These are phyloP conservation scores for Macropodus opercularis DNA, from an alignment of 2,797 vertebrate genomes.

Conservation along the genomic window DNA sequence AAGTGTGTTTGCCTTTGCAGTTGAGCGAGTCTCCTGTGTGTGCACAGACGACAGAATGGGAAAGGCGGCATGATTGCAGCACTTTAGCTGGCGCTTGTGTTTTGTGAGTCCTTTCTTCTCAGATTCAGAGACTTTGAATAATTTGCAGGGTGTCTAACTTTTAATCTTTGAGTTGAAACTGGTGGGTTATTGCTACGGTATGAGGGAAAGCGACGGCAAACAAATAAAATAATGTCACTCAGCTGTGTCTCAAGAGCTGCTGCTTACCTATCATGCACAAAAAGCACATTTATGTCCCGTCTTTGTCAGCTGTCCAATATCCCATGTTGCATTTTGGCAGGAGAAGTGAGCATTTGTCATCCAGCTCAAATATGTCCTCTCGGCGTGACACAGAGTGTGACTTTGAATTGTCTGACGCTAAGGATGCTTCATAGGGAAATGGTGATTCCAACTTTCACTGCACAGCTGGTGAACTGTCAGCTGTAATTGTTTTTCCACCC, in stretches of 20 bases:
- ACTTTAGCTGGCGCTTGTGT: constrained; percentile 26
- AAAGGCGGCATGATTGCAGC: constrained; percentile 37
- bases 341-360: constrained; percentile 25
- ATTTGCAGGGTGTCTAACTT: constrained; percentile 54
- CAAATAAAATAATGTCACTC: constrained; percentile 32
- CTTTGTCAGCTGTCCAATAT: constrained; percentile 13
- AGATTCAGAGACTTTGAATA: constrained; percentile 43
- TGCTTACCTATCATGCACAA: constrained; percentile 18
- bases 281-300: constrained; percentile 8
- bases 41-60: constrained; percentile 30
- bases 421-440: constrained; percentile 44
- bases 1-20: constrained; percentile 65
- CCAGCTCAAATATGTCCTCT: constrained; percentile 37
- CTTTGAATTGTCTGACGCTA: constrained; percentile 46
- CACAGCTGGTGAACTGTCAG: constrained; percentile 66
- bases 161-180: constrained; percentile 59
- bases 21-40: constrained; percentile 49
- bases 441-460: constrained; percentile 51
- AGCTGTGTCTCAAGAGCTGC: constrained; percentile 4
- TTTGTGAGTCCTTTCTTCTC: background rate
- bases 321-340: constrained; percentile 19
- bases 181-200: constrained; percentile 25
- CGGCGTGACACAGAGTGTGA: constrained; percentile 42
- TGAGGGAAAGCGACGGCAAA: constrained; percentile 12
- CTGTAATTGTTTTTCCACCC: constrained; percentile 23